Percentiles rank a stretch among this genome's conserved stretches.
These are phyloP conservation scores for Apotomis turbidana DNA, from an alignment of 2,888 invertebrate genomes.

Conservation along the genomic window DNA sequence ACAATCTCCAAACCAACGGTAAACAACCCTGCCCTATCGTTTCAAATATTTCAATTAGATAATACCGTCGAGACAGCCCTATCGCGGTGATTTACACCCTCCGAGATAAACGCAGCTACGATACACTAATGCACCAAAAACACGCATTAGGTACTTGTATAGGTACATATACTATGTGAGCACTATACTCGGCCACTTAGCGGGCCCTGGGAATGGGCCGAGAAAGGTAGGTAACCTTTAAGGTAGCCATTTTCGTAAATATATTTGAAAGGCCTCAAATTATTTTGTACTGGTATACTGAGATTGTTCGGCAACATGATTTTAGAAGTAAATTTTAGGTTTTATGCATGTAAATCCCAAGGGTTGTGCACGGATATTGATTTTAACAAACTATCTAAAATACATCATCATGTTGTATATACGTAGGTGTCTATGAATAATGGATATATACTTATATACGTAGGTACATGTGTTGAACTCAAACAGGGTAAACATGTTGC, in stretches of 20 bases:
- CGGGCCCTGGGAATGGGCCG: constrained; percentile 23
- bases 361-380: no score
- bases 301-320: background rate
- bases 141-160: constrained; percentile 46
- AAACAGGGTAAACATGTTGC: no score
- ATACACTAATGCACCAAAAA: constrained; percentile 54
- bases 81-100: constrained; percentile 51
- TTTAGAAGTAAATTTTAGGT: no score
- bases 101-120: constrained; percentile 44
- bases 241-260: constrained; percentile 24
- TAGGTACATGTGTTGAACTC: no score
- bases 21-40: constrained; percentile 41
- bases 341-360: no score
- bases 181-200: constrained; percentile 27
- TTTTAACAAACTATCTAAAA: no score
- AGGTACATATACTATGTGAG: constrained; percentile 19
- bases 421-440: no score
- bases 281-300: background rate
- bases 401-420: no score
- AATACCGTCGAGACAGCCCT: constrained; percentile 44
- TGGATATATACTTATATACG: no score
- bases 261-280: constrained; percentile 10
- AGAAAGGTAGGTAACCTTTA: constrained; percentile 17
- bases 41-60: constrained; percentile 56
- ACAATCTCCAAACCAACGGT: constrained; percentile 26